These are phyloP conservation scores for Tamias sibiricus DNA, from an alignment of 2,113 vertebrate genomes.

Conservation along the genomic window DNA sequence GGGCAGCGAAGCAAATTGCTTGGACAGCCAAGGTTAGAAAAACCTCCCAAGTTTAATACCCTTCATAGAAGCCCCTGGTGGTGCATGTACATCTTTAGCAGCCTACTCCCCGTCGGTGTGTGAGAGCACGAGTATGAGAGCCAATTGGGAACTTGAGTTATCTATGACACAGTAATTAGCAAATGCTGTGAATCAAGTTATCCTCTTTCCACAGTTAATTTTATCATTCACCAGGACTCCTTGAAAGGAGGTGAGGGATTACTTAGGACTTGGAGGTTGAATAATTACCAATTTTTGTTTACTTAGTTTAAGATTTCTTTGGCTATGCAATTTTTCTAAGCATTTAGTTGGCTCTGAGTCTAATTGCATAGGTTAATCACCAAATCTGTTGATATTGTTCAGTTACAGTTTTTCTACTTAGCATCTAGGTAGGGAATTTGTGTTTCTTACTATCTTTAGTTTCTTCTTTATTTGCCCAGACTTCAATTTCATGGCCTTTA, in stretches of 20 bases:
- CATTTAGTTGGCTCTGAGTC: slow-evolving; percentile 12
- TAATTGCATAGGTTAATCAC: slow-evolving; percentile 48
- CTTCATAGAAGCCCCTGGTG: background rate
- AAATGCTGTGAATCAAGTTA: background rate
- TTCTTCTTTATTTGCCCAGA: slow-evolving; percentile 19
- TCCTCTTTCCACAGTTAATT: background rate
- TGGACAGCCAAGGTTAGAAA: background rate
- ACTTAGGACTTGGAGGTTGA: background rate
- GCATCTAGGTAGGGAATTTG: slow-evolving; percentile 8
- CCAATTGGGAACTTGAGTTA: background rate
- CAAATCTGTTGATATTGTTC: slow-evolving; percentile 35
- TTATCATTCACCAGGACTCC: background rate
- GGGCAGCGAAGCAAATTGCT: background rate
- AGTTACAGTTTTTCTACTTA: slow-evolving; percentile 11
- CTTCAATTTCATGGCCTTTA: slow-evolving; percentile 53
- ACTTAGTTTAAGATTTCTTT: slow-evolving; percentile 35
- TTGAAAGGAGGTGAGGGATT: background rate
- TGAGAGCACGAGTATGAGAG: background rate
- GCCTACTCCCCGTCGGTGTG: background rate
- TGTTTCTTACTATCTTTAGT: slow-evolving; percentile 24
- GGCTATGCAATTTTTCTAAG: background rate
- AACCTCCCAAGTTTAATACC: background rate
- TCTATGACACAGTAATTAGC: background rate
- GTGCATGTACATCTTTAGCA: background rate
- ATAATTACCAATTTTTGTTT: background rate